Conservation (phyloP, 1,140 invertebrate genomes). For the Steinernema khuongi region DNA sequence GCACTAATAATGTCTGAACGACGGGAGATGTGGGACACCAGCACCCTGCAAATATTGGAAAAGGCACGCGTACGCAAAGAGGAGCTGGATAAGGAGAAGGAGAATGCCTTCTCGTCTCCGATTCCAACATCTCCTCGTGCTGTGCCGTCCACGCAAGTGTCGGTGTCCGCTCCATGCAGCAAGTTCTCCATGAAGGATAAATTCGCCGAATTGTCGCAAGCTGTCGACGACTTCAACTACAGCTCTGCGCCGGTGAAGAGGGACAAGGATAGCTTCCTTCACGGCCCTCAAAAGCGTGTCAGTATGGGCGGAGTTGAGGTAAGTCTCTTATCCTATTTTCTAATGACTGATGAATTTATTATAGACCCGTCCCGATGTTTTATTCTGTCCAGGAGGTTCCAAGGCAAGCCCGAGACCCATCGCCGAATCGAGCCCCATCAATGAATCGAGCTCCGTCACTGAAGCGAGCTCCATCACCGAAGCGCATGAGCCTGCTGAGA, state of each 20-base stretch:
- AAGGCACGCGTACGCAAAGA: background rate
- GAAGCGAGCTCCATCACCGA: too few species aligned
- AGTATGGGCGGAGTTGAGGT: slow-evolving; percentile 1
- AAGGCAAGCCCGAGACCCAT: too few species aligned
- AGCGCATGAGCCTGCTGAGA: background rate
- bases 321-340: background rate
- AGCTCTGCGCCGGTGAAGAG: background rate
- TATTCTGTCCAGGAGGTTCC: background rate
- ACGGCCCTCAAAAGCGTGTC: background rate
- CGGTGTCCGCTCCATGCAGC: too few species aligned
- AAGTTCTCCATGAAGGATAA: background rate
- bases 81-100: background rate
- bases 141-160: background rate
- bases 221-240: background rate
- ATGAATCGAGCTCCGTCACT: too few species aligned
- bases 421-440: too few species aligned
- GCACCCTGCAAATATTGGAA: background rate
- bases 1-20: too few species aligned
- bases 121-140: background rate
- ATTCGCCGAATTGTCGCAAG: background rate
- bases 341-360: background rate
- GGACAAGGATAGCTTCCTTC: background rate
- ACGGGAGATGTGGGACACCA: too few species aligned
- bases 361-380: background rate
- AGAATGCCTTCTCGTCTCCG: background rate